Percentiles rank a stretch among this genome's conserved stretches.
phyloP scores from a whole-genome alignment of 1,140 invertebrate genomes.

The Ips nitidus region DNA sequence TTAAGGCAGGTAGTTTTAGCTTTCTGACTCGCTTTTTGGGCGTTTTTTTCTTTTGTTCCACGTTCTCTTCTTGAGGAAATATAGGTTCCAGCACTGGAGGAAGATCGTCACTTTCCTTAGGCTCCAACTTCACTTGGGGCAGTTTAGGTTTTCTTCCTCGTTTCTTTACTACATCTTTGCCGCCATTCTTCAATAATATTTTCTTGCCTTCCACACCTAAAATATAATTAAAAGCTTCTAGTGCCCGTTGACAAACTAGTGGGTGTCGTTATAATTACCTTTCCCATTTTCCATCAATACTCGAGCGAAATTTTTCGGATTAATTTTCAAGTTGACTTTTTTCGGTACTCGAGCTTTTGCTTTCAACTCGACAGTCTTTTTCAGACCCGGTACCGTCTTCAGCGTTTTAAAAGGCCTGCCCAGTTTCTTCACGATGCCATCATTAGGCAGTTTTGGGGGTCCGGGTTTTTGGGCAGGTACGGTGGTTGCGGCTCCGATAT shows the following conservation, averaged over 20 bases:
- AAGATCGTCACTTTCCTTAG: conserved; percentile 21
- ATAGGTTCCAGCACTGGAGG: conserved; percentile 45
- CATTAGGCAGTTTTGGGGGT: not conserved
- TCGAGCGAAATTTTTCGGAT: conserved; percentile 43
- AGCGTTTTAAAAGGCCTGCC: conserved; percentile 12
- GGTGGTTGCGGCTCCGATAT: not conserved
- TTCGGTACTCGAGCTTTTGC: conserved; percentile 43
- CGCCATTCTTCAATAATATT: conserved; percentile 46
- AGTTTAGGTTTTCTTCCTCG: conserved; percentile 27
- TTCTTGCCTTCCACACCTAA: conserved; percentile 43
- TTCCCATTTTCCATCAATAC: conserved; percentile 42
- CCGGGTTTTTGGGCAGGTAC: conserved; percentile 28
- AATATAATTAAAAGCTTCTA: not conserved
- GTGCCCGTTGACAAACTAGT: not conserved
- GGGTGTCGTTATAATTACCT: conserved; percentile 22
- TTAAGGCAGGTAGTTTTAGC: conserved; percentile 10
- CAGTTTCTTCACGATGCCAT: conserved; percentile 29
- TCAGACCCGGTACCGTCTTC: conserved; percentile 19
- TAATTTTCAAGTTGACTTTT: conserved; percentile 37
- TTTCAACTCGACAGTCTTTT: conserved; percentile 41
- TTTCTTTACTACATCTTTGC: conserved; percentile 38
- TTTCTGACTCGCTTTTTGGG: conserved; percentile 38
- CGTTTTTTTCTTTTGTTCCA: conserved; percentile 37
- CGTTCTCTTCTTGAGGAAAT: conserved; percentile 32
- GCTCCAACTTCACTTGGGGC: conserved; percentile 29